Evolutionary conservation across 2,797 vertebrate species (phyloP).

Genomic region (Urocyon cinereoargenteus): DNA sequence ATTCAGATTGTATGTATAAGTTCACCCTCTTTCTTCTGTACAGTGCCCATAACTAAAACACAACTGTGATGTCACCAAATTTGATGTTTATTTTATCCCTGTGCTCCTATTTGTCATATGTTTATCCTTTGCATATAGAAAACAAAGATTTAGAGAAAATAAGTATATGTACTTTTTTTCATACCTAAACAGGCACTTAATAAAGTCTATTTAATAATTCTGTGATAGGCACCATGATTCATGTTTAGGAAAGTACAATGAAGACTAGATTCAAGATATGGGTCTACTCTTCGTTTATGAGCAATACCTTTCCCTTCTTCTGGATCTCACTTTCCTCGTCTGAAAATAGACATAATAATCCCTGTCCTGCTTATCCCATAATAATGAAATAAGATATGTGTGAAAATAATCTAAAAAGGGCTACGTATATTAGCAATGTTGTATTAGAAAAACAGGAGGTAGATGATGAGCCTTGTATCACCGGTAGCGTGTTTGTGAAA

Average conservation of each 20-base stretch:
- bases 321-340: constrained; percentile 26
- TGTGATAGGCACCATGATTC: not conserved
- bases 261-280: not conserved
- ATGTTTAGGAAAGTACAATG: not conserved
- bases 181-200: not conserved
- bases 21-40: not conserved
- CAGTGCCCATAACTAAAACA: not conserved
- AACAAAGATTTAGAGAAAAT: constrained; percentile 49
- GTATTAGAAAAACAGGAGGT: not conserved
- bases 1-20: not conserved
- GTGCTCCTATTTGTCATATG: not conserved
- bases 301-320: not conserved
- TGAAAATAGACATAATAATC: constrained; percentile 33
- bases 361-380: not conserved
- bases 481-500: not conserved
- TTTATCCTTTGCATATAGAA: not conserved
- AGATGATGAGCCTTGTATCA: not conserved
- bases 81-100: not conserved
- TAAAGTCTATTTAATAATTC: not conserved
- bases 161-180: not conserved
- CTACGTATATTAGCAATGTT: not conserved
- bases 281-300: not conserved
- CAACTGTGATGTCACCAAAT: not conserved
- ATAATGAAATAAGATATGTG: not conserved
- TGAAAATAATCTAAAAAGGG: constrained; percentile 31